Evolutionary conservation across 2,113 vertebrate genomes (phyloP), one percentile per base, ranked within the genome.

Genomic region (Budorcas taxicolor): DNA sequence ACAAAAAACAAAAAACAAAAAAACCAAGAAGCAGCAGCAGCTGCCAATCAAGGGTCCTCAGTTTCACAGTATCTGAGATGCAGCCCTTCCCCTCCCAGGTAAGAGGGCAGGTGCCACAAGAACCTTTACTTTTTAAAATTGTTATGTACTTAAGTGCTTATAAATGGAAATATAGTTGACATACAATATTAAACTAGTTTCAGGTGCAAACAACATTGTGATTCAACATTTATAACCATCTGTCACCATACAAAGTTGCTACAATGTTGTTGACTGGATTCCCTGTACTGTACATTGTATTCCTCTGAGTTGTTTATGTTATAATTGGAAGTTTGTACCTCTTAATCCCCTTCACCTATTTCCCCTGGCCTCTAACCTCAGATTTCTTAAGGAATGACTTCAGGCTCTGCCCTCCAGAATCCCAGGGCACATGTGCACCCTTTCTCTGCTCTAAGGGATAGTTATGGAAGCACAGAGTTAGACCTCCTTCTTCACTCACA

Each of bases 341-440:
- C 52, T 83, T 83, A 25, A 83, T 55, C 52, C 81, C 3, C n/a
- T 55, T 27, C 52, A 55, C 81, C 13, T 55, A 55, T 84, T 84
- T 55, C 13, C 21, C 52, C 13, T 16, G 5, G 33, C 7, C 21
- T 50, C 50, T 55, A 55, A 83, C 4, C 81, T 16, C 23, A 17
- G 33, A 40, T 55, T 74, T 50, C 55, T 36, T 43, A 53, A 58
- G n/a, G 31, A 50, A 31, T 55, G 52, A 33, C 31, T 81, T 62
- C 52, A 52, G 43, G 67, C 6, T 57, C n/a, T 82, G 21, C 3
- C 11, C 3, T 23, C 1, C 2, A 29, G 29, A 33, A 27, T 31
- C 27, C 4, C 3, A 2, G 33, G 60, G 19, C 7, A 2, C 4
- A 0, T 7, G n/a, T 2, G 14, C 4, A 33, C 31, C 33, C 12